A percentile compares a stretch with the other conserved stretches of the same genome.
These are phyloP conservation scores for Caenorhabditis drosophilae DNA, from an alignment of 2,888 invertebrate species.

Conservation along the genomic window DNA sequence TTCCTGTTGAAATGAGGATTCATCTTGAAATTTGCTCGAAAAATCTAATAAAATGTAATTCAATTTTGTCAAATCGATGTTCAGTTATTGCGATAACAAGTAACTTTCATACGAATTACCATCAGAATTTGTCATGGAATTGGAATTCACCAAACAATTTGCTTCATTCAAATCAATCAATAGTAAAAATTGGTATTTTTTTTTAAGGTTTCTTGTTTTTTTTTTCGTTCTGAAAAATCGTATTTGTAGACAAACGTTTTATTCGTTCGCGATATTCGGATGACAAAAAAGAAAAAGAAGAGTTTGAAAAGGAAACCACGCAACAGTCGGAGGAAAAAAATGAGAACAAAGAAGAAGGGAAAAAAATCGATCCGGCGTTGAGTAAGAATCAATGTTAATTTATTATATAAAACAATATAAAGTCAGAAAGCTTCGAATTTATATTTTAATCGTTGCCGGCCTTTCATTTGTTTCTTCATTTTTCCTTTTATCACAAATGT, in stretches of 20 bases:
- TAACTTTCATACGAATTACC: not conserved
- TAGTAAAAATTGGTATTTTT: not conserved
- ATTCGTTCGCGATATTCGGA: conserved; percentile 22
- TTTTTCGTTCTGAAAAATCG: too few species aligned
- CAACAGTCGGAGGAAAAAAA: too few species aligned
- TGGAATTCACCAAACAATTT: conserved; percentile 1
- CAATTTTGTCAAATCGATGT: conserved; percentile 9
- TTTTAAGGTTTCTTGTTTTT: too few species aligned
- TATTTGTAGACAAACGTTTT: conserved; percentile 3
- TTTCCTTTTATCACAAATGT: conserved; percentile 41
- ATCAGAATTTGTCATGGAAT: not conserved
- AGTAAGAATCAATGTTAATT: conserved; percentile 12
- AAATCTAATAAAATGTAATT: not conserved
- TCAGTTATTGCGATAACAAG: conserved; percentile 15
- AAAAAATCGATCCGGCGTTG: conserved; percentile 26
- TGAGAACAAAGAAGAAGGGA: conserved; percentile 8
- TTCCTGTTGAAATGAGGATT: not conserved
- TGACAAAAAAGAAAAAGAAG: conserved; percentile 15
- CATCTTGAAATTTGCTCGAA: conserved; percentile 4
- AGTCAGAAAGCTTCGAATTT: conserved; percentile 48
- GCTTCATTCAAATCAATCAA: not conserved
- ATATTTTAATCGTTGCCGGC: conserved; percentile 41
- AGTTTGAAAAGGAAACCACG: too few species aligned
- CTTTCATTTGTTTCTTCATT: conserved; percentile 47
- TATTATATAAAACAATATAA: conserved; percentile 1